Evolutionary conservation across 2,888 invertebrate genomes (phyloP), one percentile per base, ranked within the genome.

Genomic region (Clepsis dumicolana): DNA sequence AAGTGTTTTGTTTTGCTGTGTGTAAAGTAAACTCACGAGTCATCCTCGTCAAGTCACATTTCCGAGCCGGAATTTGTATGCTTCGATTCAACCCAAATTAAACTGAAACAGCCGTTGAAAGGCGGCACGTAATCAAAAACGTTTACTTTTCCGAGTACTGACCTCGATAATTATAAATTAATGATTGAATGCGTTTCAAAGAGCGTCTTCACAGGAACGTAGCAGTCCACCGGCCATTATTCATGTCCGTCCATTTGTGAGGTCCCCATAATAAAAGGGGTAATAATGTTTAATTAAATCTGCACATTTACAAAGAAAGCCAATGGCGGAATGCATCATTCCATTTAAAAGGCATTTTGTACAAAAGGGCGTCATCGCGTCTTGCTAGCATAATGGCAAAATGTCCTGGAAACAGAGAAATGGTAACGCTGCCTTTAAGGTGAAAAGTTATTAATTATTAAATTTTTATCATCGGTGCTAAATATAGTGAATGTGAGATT

Each of bases 271-370:
- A 67, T 62, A 67, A 67, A 65, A 35, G 66, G 38, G 56, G 35
- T 56, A 24, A 29, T 63, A 67, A 67, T 41, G 54, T 63, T 63
- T 63, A 67, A 67, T 63, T 67, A 67, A 67, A 63, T 67, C 27
- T 56, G 57, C 56, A 67, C 62, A 67, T 50, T 62, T 54, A 56
- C 61, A 50, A 67, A 67, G 56, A 67, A 50, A 56, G 56, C 38
- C 56, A 29, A 50, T 63, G 67, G 67, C 21, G 62, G 62, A 67
- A 67, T 67, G 62, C 62, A 67, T 48, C 61, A 35, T 41, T 59
- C 56, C 35, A 57, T 61, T 66, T 66, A 25, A 16, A 56, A 24
- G 56, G 67, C 59, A 41, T n/a, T 59, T 59, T 25, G 41, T 41
- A 2, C 12, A 14, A 41, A 38, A 35, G 41, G 41, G 7, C 38